Evolutionary conservation across 2,113 vertebrate species (phyloP), one percentile per base, ranked within the genome.

Genomic region (Chaetodon auriga): DNA sequence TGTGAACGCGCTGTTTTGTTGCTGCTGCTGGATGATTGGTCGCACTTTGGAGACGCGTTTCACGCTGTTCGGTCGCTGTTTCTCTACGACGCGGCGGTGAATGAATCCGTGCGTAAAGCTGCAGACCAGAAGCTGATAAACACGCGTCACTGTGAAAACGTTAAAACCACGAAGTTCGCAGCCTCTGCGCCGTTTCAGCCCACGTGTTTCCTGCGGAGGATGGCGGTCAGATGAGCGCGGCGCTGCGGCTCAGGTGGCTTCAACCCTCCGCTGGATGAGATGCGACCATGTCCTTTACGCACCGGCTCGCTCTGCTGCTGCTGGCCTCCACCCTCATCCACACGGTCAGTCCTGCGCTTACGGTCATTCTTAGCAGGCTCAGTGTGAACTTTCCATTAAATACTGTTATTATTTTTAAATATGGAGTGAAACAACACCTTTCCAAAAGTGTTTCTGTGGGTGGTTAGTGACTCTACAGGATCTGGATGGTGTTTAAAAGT

Each of bases 231-330:
- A 30, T 77, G 63, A 89, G 57, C n/a, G 41, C 3, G 1, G 48
- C 55, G 84, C 81, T 45, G 49, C 78, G 25, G 77, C 5, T 19
- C 64, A 62, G 85, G 78, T 25, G 81, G 66, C 35, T 64, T 49
- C 8, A 7, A 68, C 68, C 58, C 58, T 75, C n/a, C 49, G 62
- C 38, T 53, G 70, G 81, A 75, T 68, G 87, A 85, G 69, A 87
- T 72, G 87, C 0, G 38, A 82, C 36, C 84, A 89, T 90, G 89
- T 30, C 62, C 68, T 82, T 70, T 55, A 84, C 86, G 62, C 89
- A 64, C 46, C 82, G 58, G 48, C 61, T 80, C 75, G 43, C 70
- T 25, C 65, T 89, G 85, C 83, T 89, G 0, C 84, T 92, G 72
- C 75, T 87, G 53, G 36, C 57, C 68, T 25, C 73, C 84, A 23